Evolutionary conservation across 2,113 vertebrate genomes (phyloP).

Genomic region (Boulengeromyrus knoepffleri): DNA sequence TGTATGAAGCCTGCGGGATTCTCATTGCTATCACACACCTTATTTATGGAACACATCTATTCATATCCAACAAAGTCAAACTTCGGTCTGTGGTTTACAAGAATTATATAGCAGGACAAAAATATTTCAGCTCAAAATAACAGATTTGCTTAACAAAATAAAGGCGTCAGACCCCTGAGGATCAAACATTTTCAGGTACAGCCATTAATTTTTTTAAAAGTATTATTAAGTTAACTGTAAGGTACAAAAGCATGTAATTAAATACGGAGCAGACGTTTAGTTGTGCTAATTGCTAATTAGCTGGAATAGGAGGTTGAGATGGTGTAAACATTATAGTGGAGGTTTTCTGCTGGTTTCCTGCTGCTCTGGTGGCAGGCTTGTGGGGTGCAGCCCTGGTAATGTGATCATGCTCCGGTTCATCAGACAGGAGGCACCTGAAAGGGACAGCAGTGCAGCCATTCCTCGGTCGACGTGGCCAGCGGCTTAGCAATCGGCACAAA

Average conservation of each 20-base stretch:
- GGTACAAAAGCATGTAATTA: background rate
- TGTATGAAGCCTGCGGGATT: background rate
- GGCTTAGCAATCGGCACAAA: background rate
- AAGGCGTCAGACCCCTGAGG: background rate
- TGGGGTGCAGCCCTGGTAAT: background rate
- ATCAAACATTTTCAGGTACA: background rate
- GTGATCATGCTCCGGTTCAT: background rate
- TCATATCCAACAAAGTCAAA: background rate
- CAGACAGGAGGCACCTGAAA: background rate
- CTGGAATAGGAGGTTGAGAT: background rate
- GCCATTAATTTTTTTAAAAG: background rate
- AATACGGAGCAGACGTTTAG: background rate
- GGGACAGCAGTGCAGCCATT: background rate
- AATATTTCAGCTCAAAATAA: background rate
- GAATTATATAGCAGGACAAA: background rate
- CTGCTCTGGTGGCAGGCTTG: background rate
- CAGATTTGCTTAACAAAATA: background rate
- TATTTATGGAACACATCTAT: background rate
- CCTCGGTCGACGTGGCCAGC: background rate
- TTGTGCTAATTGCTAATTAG: background rate
- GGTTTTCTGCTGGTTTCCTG: background rate
- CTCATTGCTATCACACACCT: background rate
- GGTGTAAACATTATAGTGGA: background rate
- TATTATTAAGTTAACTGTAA: background rate
- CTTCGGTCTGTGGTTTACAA: background rate